These are phyloP conservation scores for Donacobius atricapilla DNA, from an alignment of 2,113 vertebrate species.

Conservation along the genomic window DNA sequence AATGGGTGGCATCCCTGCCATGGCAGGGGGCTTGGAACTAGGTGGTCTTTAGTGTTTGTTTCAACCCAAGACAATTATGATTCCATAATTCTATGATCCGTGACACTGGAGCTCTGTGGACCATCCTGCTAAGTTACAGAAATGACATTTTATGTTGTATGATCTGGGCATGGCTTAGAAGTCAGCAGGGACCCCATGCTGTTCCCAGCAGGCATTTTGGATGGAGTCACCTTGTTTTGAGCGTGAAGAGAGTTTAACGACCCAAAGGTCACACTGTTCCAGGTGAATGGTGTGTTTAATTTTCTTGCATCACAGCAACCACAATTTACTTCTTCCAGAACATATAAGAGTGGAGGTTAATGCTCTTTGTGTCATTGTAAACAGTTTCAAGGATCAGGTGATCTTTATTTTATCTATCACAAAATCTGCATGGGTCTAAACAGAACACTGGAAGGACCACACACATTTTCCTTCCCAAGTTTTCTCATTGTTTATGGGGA, in stretches of 20 bases:
- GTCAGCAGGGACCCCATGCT: neutral
- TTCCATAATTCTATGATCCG: neutral
- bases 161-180: neutral
- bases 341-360: neutral
- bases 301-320: neutral
- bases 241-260: neutral
- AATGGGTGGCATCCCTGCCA: neutral
- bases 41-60: neutral
- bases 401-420: neutral
- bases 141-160: neutral
- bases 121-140: neutral
- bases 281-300: neutral
- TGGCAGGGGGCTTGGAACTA: neutral
- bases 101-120: neutral
- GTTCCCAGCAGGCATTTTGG: neutral
- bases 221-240: neutral
- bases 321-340: slow-evolving; percentile 4
- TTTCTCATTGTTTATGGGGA: neutral
- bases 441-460: neutral
- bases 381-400: neutral
- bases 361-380: neutral
- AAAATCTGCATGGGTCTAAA: neutral
- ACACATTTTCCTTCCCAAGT: neutral
- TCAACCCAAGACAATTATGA: neutral
- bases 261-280: neutral